phyloP scores from a whole-genome alignment of 1,140 invertebrate genomes.

The Drosophila pandora region DNA sequence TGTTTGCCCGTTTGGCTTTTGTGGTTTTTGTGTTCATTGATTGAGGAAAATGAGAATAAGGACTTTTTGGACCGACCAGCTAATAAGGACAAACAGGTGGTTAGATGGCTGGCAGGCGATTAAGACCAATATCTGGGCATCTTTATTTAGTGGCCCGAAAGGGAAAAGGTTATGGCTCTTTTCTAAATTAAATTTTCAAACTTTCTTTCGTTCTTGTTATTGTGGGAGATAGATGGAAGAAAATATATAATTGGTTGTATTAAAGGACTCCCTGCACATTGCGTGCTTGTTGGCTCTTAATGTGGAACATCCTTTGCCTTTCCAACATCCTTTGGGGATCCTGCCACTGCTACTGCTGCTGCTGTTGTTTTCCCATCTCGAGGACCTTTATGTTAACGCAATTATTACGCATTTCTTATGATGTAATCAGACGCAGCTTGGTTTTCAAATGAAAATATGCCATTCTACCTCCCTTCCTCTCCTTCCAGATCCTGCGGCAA shows the following conservation, averaged over 20 bases:
- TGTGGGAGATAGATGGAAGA: slow-evolving; percentile 9
- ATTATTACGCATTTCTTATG: slow-evolving; percentile 83
- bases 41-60: not conserved
- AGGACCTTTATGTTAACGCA: slow-evolving; percentile 76
- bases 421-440: slow-evolving; percentile 81
- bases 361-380: slow-evolving; percentile 19
- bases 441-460: slow-evolving; percentile 77
- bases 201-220: slow-evolving; percentile 25
- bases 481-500: slow-evolving; percentile 2
- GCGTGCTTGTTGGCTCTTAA: slow-evolving; percentile 47
- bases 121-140: slow-evolving; percentile 5
- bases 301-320: not conserved
- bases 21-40: slow-evolving; percentile 26
- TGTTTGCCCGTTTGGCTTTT: slow-evolving; percentile 26
- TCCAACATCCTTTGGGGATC: not conserved
- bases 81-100: slow-evolving; percentile 31
- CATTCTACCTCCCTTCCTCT: slow-evolving; percentile 26
- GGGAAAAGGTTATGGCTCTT: slow-evolving; percentile 31
- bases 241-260: slow-evolving; percentile 5
- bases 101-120: slow-evolving; percentile 11
- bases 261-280: slow-evolving; percentile 18
- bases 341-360: slow-evolving; percentile 3
- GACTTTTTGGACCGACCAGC: not conserved
- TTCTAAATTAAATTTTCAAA: slow-evolving; percentile 60
- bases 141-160: not conserved